Base-by-base conservation (phyloP, 2,113 vertebrate species). In the Coptodon rendalli region DNA sequence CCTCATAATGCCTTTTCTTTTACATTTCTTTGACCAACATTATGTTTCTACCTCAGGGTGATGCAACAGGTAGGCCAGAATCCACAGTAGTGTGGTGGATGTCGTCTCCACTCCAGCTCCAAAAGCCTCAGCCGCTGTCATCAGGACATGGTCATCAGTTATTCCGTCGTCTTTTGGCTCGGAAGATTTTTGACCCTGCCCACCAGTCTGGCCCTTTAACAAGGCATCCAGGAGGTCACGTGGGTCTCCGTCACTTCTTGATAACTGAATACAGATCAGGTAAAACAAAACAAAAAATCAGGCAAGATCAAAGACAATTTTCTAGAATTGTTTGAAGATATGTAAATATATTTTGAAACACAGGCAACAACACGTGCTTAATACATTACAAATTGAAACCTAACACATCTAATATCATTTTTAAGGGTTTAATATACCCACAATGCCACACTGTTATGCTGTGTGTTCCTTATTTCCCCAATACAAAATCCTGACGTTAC, bases 201-300 rank as follows among this genome's bases (percentile, higher is more conserved):
- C 52, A 16, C 45, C 68, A 6, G 5, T 56, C 89, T 95, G 85
- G 3, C 96, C 96, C 56, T 95, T 94, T 7, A 97, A 89, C 83
- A 97, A 91, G 22, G 96, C 97, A 3, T 97, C 97, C 83, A 97
- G 92, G 1, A 97, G 96, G 89, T 97, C 96, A 2, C 95, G 90
- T 14, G 96, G 96, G 12, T 96, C 94, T 1, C 94, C 93, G 0
- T 94, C 90, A 5, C 86, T 91, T 40, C 94, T 84, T 1, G 90
- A 90, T 2, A 80, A 90, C 97, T 97, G 89, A 3, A 59, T 5
- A 27, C 3, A 43, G 45, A 71, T 76, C 22, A 5, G 48, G 87
- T 66, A 73, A 54, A 56, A 63, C 59, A 63, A 63, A 63, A 63
- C 31, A 36, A 63, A 63, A 63, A 63, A 1, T 63, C 31, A 63